Evolutionary conservation across 2,113 vertebrate species (phyloP).

Genomic region (Elaphurus davidianus): DNA sequence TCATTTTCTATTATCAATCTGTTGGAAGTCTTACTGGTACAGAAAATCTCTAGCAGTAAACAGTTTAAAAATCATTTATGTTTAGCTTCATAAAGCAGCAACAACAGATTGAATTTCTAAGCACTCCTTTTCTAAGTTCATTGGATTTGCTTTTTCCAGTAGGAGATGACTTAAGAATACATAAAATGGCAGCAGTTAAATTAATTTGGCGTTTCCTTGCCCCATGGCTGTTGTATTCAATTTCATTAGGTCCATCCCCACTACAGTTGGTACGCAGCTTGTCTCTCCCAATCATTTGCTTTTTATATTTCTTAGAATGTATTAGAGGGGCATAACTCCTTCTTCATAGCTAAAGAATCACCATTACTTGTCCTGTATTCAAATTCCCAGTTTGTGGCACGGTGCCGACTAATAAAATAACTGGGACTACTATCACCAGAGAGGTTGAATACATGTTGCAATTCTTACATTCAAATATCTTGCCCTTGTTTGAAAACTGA

Average conservation of each 20-base stretch:
- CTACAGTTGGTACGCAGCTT: background rate
- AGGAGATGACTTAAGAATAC: background rate
- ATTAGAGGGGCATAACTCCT: background rate
- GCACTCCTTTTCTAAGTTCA: background rate
- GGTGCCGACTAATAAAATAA: background rate
- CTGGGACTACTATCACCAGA: background rate
- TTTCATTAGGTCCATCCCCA: background rate
- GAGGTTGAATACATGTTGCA: background rate
- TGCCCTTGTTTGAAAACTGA: background rate
- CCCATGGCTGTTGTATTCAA: fast-evolving
- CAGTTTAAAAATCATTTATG: background rate
- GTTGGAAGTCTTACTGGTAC: background rate
- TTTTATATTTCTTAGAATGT: background rate
- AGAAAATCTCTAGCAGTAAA: background rate
- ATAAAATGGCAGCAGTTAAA: background rate
- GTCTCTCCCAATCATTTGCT: background rate
- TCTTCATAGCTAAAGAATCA: background rate
- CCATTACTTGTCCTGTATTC: background rate
- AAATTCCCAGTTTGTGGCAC: background rate
- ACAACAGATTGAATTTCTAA: background rate
- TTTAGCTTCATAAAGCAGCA: background rate
- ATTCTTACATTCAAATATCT: background rate
- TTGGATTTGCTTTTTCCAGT: background rate
- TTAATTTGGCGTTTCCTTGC: background rate
- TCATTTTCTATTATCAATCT: background rate